A percentile compares a stretch with the other conserved stretches of the same genome.
Conservation (phyloP, 2,113 vertebrate species). For the Zingel zingel region DNA sequence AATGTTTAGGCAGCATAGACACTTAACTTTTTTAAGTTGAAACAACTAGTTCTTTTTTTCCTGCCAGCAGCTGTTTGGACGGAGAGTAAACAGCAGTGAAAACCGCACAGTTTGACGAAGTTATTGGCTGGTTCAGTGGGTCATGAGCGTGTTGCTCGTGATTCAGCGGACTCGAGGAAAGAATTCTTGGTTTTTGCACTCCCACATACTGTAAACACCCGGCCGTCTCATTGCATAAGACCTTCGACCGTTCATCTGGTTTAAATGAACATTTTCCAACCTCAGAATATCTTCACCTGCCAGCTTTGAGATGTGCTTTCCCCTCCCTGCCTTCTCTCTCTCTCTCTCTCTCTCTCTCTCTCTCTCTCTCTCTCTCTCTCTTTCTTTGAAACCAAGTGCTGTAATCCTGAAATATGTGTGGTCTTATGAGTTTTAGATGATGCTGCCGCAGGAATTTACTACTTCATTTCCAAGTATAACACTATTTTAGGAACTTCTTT, state of each 20-base stretch:
- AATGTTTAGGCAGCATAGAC: no score
- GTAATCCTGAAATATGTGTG: conserved; percentile 62
- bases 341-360: background rate
- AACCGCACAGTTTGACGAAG: conserved; percentile 35
- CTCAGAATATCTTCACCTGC: conserved; percentile 61
- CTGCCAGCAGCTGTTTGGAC: conserved; percentile 37
- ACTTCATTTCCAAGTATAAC: conserved; percentile 38
- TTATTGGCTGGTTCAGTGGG: conserved; percentile 46
- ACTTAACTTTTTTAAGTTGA: no score
- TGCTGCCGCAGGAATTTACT: conserved; percentile 55
- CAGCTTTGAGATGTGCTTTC: conserved; percentile 24
- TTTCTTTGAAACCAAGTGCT: conserved; percentile 42
- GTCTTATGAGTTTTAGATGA: conserved; percentile 49
- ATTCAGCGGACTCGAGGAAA: conserved; percentile 28
- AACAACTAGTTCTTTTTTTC: no score
- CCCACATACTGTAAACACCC: conserved; percentile 40
- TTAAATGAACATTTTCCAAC: conserved; percentile 54
- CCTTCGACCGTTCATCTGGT: conserved; percentile 56
- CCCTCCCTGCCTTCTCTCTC: background rate
- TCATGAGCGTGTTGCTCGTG: background rate
- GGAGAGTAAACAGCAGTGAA: conserved; percentile 24
- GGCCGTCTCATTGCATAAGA: conserved; percentile 27
- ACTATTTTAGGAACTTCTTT: conserved; percentile 1
- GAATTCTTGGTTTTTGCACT: background rate
- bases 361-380: background rate